Base-by-base conservation (phyloP, 2,888 invertebrate genomes). In the Strigamia transsilvanica region DNA sequence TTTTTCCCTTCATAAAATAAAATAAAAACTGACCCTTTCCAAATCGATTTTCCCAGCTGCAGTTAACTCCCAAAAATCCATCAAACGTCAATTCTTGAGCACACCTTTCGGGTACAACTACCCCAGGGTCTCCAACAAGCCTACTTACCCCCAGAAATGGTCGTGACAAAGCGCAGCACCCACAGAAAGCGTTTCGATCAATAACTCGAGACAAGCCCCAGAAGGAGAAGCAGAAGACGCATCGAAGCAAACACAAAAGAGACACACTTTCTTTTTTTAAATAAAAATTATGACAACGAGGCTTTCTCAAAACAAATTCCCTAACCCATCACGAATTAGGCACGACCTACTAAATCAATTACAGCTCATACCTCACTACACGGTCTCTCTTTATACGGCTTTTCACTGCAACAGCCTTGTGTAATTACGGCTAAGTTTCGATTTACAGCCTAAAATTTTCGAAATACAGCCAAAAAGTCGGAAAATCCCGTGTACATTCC, bases 61-160 rank as follows among this genome's bases (percentile, higher is more conserved):
- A 27, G 27, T 66, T 66, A 66, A 23, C 2, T 2, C 66, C 27
- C 66, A 23, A 66, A 66, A 51, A 66, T 32, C 66, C 66, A 32
- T 66, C 66, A 66, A 23, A 15, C 27, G 66, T 66, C 66, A 66
- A 23, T 6, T 66, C 7, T 66, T 66, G 66, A 3, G 23, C 66
- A 2, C 23, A 66, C 66, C 27, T 66, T 66, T 66, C 23, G 27
- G 27, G 18, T 21, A 61, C 61, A 9, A 61, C 51, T n/a, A 27
- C 27, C 27, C 66, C 66, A 23, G 4, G 2, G 66, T 13, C 32
- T 66, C 10, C 32, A 66, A 23, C 27, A 66, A 66, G 66, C 66
- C 66, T 32, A 27, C 66, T 66, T 23, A 66, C 66, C 66, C 66
- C 66, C 66, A 66, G 66, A 66, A 66, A 66, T 66, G 66, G 66